Conservation (phyloP, 2,888 invertebrate genomes). For the Brenthis hecate region DNA sequence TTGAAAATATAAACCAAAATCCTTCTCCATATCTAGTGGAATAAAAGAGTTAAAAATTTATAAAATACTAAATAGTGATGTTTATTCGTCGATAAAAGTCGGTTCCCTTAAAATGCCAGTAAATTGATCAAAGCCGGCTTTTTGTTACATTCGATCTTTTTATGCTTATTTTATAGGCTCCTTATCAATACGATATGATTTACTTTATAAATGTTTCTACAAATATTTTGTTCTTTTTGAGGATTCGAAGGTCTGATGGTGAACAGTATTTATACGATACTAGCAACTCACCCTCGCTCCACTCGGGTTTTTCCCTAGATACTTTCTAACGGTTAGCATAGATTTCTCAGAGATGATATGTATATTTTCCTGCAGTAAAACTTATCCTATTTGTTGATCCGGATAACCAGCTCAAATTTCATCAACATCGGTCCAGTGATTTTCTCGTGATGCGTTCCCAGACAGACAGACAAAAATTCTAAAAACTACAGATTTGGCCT, state of each 20-base stretch:
- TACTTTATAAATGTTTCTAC: not conserved
- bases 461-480: too few relatives aligned
- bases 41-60: conserved; percentile 62
- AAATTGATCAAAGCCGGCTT: conserved; percentile 67
- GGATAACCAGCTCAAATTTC: too few relatives aligned
- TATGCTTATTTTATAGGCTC: conserved; percentile 39
- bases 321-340: too few relatives aligned
- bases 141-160: conserved; percentile 51
- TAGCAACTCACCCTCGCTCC: too few relatives aligned
- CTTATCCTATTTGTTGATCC: too few relatives aligned
- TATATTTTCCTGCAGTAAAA: too few relatives aligned
- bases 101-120: conserved; percentile 60
- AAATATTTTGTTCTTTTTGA: not conserved
- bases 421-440: too few relatives aligned
- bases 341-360: too few relatives aligned
- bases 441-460: too few relatives aligned
- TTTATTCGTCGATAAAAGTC: conserved; percentile 73
- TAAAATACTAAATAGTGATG: conserved; percentile 75
- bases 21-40: conserved; percentile 49
- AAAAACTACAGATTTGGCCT: too few relatives aligned
- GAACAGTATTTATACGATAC: not conserved
- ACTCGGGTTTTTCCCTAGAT: too few relatives aligned
- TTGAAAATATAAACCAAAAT: conserved; percentile 24
- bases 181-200: conserved; percentile 31
- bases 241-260: too few relatives aligned